Evolutionary conservation across 1,140 invertebrate genomes (phyloP).

Genomic region (Ceratosolen solmsi): DNA sequence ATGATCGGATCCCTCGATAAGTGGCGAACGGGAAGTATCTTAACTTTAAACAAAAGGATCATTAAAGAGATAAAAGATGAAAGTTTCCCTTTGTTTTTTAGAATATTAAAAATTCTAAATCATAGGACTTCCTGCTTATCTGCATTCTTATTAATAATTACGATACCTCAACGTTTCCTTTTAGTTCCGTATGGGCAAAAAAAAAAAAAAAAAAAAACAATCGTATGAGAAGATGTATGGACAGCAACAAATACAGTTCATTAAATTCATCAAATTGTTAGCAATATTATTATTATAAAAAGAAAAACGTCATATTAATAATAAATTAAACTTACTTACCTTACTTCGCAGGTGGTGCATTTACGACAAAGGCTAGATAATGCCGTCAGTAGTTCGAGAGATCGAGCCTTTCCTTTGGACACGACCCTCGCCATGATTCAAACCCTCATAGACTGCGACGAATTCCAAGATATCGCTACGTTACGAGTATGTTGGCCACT

Average conservation of each 20-base stretch:
- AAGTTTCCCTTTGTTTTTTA: conserved; percentile 24
- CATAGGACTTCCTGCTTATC: conserved; percentile 20
- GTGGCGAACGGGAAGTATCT: neutral
- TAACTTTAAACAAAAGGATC: conserved; percentile 30
- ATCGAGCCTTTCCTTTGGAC: conserved; percentile 86
- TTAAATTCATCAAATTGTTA: too few species aligned
- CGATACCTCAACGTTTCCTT: neutral
- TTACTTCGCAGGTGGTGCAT: conserved; percentile 81
- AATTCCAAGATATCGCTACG: conserved; percentile 95
- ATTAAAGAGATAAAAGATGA: conserved; percentile 22
- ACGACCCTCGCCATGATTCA: conserved; percentile 89
- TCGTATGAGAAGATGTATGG: too few species aligned
- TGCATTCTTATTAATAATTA: neutral
- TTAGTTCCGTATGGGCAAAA: neutral
- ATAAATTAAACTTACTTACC: too few species aligned
- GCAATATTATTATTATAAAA: too few species aligned
- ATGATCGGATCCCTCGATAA: conserved; percentile 26
- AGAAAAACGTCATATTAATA: too few species aligned
- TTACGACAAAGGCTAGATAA: conserved; percentile 89
- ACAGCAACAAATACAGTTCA: too few species aligned
- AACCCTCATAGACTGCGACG: conserved; percentile 93
- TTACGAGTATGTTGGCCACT: conserved; percentile 74
- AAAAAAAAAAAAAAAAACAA: too few species aligned
- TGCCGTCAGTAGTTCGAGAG: conserved; percentile 84
- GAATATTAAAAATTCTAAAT: conserved; percentile 11